A percentile compares a stretch with the other conserved stretches of the same genome.
Conservation (phyloP, 92 coral and sea anemone genomes). For the Palythoa heliodiscus region DNA sequence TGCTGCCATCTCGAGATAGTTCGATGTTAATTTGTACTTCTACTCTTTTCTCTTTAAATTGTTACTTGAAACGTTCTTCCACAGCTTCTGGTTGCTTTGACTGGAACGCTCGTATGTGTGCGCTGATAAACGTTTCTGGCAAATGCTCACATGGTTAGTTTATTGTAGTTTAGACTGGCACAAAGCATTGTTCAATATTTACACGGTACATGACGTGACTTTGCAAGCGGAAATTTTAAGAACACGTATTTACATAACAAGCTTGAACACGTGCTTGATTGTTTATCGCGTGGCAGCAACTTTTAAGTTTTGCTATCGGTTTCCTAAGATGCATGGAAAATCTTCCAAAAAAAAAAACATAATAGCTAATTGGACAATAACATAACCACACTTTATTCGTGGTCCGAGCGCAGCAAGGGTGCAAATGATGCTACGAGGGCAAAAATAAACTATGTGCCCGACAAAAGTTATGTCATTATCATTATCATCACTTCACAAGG, state of each 20-base stretch:
- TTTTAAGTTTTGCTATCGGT: too few relatives aligned
- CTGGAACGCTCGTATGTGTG: background rate
- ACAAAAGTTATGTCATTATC: too few relatives aligned
- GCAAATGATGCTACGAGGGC: too few relatives aligned
- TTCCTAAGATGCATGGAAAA: too few relatives aligned
- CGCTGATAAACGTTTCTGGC: background rate
- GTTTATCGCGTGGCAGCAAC: background rate
- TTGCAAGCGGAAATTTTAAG: background rate
- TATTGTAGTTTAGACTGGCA: background rate
- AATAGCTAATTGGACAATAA: too few relatives aligned
- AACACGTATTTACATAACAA: background rate
- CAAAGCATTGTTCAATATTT: background rate
- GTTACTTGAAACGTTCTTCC: background rate
- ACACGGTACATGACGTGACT: background rate
- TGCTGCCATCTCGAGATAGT: constrained; percentile 3
- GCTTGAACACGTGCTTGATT: background rate
- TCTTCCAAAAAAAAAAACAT: too few relatives aligned
- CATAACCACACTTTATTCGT: too few relatives aligned
- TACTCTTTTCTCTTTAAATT: background rate
- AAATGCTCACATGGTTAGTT: background rate
- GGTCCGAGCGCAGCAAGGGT: too few relatives aligned
- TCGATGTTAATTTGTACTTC: background rate
- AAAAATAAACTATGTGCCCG: too few relatives aligned
- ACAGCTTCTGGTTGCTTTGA: background rate
- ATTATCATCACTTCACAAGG: too few relatives aligned